Conservation (phyloP, 2,888 invertebrate species). For the Netelia melanura region DNA sequence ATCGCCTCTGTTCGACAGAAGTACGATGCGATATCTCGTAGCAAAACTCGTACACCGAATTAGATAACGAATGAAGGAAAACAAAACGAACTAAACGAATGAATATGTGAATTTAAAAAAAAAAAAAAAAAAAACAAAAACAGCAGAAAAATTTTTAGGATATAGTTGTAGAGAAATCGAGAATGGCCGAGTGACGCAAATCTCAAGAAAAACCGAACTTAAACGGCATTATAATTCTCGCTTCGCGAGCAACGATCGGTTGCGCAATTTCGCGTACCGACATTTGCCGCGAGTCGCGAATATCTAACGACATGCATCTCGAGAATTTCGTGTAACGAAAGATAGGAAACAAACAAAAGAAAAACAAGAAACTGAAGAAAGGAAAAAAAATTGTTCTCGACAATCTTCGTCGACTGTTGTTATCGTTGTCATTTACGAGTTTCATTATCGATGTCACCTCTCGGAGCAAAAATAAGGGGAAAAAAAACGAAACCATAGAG, state of each 20-base stretch:
- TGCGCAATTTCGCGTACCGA: background rate
- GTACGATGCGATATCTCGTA: constrained; percentile 30
- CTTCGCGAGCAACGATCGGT: too few species aligned
- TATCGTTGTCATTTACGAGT: constrained; percentile 70
- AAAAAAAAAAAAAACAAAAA: background rate
- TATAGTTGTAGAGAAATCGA: background rate
- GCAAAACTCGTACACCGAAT: constrained; percentile 52
- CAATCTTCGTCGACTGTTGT: constrained; percentile 69
- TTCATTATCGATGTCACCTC: constrained; percentile 66
- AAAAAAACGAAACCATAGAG: constrained; percentile 18
- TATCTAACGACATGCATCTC: background rate
- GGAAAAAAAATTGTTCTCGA: constrained; percentile 55
- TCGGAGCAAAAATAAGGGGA: constrained; percentile 29
- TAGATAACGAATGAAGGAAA: constrained; percentile 39
- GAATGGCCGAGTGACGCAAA: constrained; percentile 6
- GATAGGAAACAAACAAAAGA: constrained; percentile 38
- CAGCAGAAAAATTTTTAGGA: background rate
- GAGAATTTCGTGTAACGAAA: constrained; percentile 35
- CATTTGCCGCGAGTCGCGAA: background rate
- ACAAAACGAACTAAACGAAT: constrained; percentile 46
- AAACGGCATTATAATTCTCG: background rate
- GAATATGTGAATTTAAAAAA: constrained; percentile 34
- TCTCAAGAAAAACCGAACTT: constrained; percentile 1
- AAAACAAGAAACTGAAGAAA: constrained; percentile 11
- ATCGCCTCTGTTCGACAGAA: constrained; percentile 25